Evolutionary conservation across 1,140 invertebrate genomes (phyloP).

Genomic region (Caenorhabditis tropicalis): DNA sequence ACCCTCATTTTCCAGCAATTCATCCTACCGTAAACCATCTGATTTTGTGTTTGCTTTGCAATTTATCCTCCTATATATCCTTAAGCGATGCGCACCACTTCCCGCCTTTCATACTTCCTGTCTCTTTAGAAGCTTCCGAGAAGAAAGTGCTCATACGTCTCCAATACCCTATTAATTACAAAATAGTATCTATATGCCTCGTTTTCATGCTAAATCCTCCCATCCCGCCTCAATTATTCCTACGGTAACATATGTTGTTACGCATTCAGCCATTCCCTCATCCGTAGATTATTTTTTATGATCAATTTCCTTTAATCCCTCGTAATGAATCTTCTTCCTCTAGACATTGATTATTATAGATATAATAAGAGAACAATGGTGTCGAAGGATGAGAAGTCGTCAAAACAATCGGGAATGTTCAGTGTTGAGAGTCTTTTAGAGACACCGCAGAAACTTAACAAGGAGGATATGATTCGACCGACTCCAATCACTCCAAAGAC

Average conservation of each 20-base stretch:
- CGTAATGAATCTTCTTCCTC: constrained; percentile 11
- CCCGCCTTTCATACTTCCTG: constrained; percentile 42
- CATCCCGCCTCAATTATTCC: constrained; percentile 29
- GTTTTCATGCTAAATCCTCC: neutral
- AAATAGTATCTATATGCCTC: neutral
- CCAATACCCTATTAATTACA: constrained; percentile 31
- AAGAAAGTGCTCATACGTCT: neutral
- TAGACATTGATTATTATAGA: neutral
- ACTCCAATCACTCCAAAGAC: constrained; percentile 31
- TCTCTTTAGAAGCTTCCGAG: neutral
- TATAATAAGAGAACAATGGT: constrained; percentile 34
- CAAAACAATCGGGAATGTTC: constrained; percentile 25
- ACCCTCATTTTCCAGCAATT: constrained; percentile 3
- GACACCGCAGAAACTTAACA: neutral
- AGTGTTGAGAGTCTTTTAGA: constrained; percentile 47
- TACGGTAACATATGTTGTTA: constrained; percentile 41
- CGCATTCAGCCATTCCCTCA: neutral
- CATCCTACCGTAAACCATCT: constrained; percentile 25
- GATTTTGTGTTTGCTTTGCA: constrained; percentile 43
- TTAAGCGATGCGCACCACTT: constrained; percentile 42
- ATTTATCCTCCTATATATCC: constrained; percentile 32
- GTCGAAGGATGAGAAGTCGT: constrained; percentile 25
- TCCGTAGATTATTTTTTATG: constrained; percentile 39
- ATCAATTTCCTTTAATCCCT: constrained; percentile 16
- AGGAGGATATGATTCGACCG: neutral